phyloP scores from a whole-genome alignment of 2,113 vertebrate genomes.

The Callionymus lyra region DNA sequence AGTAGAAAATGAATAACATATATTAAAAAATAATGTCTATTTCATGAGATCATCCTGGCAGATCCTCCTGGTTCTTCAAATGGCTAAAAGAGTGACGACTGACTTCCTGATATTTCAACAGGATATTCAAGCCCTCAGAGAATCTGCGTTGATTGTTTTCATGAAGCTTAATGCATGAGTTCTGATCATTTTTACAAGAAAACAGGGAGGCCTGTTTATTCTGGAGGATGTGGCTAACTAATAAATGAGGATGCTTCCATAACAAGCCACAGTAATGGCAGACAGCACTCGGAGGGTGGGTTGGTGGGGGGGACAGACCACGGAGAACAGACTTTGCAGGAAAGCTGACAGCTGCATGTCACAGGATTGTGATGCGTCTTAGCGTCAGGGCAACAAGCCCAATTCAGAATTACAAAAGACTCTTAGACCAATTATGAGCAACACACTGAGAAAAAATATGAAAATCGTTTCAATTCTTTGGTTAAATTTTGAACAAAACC shows the following conservation, averaged over 20 bases:
- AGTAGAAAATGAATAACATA: no score
- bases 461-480: no score
- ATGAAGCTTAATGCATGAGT: slow-evolving; percentile 22
- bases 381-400: slow-evolving; percentile 25
- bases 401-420: slow-evolving; percentile 43
- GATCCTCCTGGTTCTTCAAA: no score
- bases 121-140: slow-evolving; percentile 25
- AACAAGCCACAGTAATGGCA: slow-evolving; percentile 30
- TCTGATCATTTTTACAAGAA: slow-evolving; percentile 32
- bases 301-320: slow-evolving; percentile 17
- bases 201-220: slow-evolving; percentile 4
- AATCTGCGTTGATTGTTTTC: slow-evolving; percentile 13
- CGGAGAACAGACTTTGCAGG: slow-evolving; percentile 26
- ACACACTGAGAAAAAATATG: slow-evolving; percentile 55
- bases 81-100: no score
- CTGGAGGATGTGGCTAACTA: slow-evolving; percentile 7
- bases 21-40: no score
- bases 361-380: slow-evolving; percentile 33
- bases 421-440: slow-evolving; percentile 57
- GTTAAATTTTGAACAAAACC: no score
- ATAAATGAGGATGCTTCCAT: slow-evolving; percentile 23
- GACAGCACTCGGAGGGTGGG: slow-evolving; percentile 13
- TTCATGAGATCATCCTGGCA: no score
- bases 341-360: slow-evolving; percentile 49
- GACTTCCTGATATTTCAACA: no score